Base-by-base conservation (phyloP, 2,113 vertebrate species). In the Saccopteryx leptura region DNA sequence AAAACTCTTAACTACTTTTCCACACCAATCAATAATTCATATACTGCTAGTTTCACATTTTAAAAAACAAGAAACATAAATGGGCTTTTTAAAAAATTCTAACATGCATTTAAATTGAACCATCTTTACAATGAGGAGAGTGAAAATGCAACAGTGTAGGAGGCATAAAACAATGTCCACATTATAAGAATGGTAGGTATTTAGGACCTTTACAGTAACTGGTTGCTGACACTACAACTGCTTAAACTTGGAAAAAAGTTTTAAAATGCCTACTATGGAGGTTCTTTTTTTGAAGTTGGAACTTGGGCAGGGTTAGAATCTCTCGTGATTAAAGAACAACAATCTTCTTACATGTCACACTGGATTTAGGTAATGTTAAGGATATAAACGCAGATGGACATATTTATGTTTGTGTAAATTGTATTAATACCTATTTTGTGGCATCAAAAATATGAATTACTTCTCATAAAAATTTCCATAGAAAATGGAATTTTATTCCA, bases 31-130 rank as follows among this genome's bases (percentile, higher is more conserved):
- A 96, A 95, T 96, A 97, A 92, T 12, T 89, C 74, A 78, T 88
- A 97, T 93, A 97, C 33, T 93, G 72, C 65, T 81, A 88, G 46
- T 48, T 89, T 95, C 65, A 60, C 89, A 95, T 97, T 98, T 97
- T 94, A 86, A 97, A 98, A 98, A 96, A 90, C 52, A 84, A 97
- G 13, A 87, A 82, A 97, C 33, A 90, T 91, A 98, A 98, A 95
- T 95, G 96, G 95, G 84, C 39, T 95, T 97, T 95, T 96, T 21
- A 96, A 97, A 97, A 96, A 63, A 97, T 92, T 91, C 72, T 71
- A 90, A 68, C 5, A 60, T 68, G 75, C 74, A 88, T 94, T 98
- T 96, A 91, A 87, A 95, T 93, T 96, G 75, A 66, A 87, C 72
- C 60, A 82, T 89, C 33, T 97, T 98, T 96, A 94, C 97, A 97